Evolutionary conservation across 2,113 vertebrate species (phyloP).

Genomic region (Struthio camelus): DNA sequence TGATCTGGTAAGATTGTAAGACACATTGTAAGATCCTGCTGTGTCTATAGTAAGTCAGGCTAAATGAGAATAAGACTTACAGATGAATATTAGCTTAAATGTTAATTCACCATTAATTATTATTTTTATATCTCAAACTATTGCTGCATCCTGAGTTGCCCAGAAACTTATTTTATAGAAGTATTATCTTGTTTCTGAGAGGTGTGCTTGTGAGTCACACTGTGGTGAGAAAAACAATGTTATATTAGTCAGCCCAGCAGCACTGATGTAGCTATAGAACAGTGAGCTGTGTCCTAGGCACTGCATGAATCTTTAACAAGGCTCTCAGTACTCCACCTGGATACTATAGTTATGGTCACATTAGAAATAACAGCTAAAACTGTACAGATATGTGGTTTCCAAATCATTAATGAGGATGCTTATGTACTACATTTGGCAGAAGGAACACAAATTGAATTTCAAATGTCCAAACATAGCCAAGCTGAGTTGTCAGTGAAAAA

Average conservation of each 20-base stretch:
- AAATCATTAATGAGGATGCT: slow-evolving; percentile 54
- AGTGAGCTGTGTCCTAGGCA: background rate
- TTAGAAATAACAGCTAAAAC: slow-evolving; percentile 23
- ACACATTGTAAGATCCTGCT: background rate
- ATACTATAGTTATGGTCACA: background rate
- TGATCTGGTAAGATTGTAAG: no score
- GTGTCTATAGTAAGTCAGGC: background rate
- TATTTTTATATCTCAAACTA: background rate
- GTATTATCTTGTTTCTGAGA: background rate
- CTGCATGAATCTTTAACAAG: slow-evolving; percentile 65
- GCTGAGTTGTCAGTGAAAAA: slow-evolving; percentile 23
- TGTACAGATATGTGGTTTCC: background rate
- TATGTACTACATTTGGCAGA: slow-evolving; percentile 22
- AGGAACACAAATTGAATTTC: slow-evolving; percentile 54
- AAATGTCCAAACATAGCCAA: background rate
- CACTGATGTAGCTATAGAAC: background rate
- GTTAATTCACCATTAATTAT: background rate
- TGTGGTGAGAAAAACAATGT: background rate
- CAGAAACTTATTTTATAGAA: background rate
- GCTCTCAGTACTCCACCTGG: background rate
- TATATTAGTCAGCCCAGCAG: slow-evolving; percentile 7
- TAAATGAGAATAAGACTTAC: background rate
- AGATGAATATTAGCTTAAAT: background rate
- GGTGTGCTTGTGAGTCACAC: background rate
- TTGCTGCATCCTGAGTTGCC: background rate